Evolutionary conservation across 2,113 vertebrate genomes (phyloP), one percentile per base, ranked within the genome.

Genomic region (Oophaga pumilio): DNA sequence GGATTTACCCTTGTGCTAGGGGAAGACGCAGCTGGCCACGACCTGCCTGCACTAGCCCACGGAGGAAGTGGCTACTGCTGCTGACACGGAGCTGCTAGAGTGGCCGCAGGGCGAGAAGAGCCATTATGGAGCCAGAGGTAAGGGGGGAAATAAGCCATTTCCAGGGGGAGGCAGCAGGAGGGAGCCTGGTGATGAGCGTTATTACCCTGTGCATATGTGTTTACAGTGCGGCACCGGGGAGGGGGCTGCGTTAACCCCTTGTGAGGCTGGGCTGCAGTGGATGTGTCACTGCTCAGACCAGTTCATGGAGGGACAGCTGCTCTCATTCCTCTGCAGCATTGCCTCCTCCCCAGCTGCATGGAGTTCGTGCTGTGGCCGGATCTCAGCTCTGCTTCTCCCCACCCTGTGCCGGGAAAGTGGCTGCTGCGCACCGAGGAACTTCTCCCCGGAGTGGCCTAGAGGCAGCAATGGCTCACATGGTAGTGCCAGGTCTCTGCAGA

Each of bases 121-220:
- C 80, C 80, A 66, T 88, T 53, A 88, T 88, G 86, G 86, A 87
- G 50, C 33, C 57, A 7, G 86, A 88, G 86, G 86, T 88, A 83
- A 83, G 57, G 24, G 43, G 59, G 62, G 26, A 26, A 12, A 49
- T 10, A 43, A 60, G 9, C 9, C 49, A 20, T 17, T 18, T 7
- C 0, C 24, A 20, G 24, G 20, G 18, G 49, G 24, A 24, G 14
- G 24, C 26, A 20, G 24, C 7, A 18, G 49, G 11, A 24, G 26
- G 24, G 84, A 12, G 52, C 28, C n/a, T 84, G 11, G 5, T 9
- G 62, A n/a, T 43, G 1, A 66, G n/a, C 0, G 12, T 69, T 28
- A 69, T 7, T 69, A 24, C 71, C 52, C 18, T n/a, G 14, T 43
- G 22, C 18, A 49, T 43, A 28, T 43, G 43, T 77, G 43, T 53